A percentile compares a stretch with the other conserved stretches of the same genome.
These are phyloP conservation scores for Tauraco erythrolophus DNA, from an alignment of 2,113 vertebrate species.

Conservation along the genomic window DNA sequence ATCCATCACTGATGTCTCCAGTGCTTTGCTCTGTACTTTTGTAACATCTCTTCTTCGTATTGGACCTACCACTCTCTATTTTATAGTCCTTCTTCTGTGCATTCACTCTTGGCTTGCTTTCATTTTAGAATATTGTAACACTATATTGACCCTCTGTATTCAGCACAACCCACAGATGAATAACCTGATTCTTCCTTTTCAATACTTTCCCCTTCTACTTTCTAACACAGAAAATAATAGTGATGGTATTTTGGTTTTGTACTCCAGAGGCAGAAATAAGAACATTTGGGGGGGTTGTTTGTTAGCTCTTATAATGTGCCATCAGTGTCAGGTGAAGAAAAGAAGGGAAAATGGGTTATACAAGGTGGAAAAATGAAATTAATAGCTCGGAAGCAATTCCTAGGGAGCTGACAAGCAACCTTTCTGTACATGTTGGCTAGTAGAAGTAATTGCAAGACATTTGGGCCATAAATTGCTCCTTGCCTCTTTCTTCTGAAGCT, in stretches of 20 bases:
- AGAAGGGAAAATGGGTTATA: background rate
- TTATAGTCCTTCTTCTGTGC: background rate
- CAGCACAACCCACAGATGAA: background rate
- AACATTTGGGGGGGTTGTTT: background rate
- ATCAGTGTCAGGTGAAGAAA: background rate
- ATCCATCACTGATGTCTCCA: background rate
- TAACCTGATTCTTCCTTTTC: background rate
- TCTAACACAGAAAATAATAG: background rate
- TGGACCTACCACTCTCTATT: background rate
- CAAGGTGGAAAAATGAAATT: background rate
- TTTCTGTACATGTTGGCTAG: background rate
- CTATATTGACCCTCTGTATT: background rate
- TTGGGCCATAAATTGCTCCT: constrained; percentile 5
- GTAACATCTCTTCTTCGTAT: background rate
- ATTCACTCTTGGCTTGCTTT: background rate
- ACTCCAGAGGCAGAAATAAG: background rate
- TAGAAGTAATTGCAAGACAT: constrained; percentile 7
- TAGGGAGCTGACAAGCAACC: background rate
- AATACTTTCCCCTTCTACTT: background rate
- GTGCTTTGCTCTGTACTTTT: background rate
- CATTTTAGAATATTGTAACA: background rate
- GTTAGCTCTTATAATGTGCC: background rate
- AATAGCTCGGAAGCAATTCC: background rate
- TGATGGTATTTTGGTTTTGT: background rate
- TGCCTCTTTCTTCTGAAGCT: constrained; percentile 18